Evolutionary conservation across 2,797 vertebrate species (phyloP).

Genomic region (Cephalopachus bancanus): DNA sequence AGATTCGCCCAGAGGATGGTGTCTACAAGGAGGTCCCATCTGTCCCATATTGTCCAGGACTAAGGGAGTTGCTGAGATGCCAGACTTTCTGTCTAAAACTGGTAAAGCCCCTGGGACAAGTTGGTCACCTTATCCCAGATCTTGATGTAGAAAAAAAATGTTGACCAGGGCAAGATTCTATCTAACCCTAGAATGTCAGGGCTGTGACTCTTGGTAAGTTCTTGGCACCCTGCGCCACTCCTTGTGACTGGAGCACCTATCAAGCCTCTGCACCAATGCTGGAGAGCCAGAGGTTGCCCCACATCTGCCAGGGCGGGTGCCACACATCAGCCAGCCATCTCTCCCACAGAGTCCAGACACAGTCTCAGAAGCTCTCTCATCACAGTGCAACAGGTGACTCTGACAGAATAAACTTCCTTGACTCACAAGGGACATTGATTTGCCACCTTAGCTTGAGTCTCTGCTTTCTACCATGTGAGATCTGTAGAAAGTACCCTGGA

Average conservation of each 20-base stretch:
- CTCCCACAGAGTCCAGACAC: not conserved
- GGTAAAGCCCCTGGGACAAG: not conserved
- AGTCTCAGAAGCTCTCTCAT: not conserved
- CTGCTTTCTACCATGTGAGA: not conserved
- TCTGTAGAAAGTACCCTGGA: not conserved
- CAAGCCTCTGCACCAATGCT: not conserved
- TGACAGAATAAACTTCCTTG: not conserved
- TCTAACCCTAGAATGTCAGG: not conserved
- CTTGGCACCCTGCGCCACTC: too few relatives aligned
- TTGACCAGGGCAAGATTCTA: not conserved
- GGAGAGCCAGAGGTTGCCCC: not conserved
- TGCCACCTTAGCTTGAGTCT: not conserved
- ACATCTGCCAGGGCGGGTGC: not conserved
- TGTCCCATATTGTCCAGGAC: too few relatives aligned
- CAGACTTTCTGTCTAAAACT: not conserved
- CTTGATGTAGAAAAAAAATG: not conserved
- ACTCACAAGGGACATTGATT: not conserved
- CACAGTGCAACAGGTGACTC: not conserved
- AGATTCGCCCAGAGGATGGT: not conserved
- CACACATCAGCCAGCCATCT: fast-evolving
- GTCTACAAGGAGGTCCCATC: not conserved
- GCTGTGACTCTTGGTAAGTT: not conserved
- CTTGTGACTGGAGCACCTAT: not conserved
- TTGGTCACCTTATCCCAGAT: too few relatives aligned
- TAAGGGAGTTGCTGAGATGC: not conserved